Evolutionary conservation across 2,797 vertebrate genomes (phyloP).

Genomic region (Gadopsis marmoratus): DNA sequence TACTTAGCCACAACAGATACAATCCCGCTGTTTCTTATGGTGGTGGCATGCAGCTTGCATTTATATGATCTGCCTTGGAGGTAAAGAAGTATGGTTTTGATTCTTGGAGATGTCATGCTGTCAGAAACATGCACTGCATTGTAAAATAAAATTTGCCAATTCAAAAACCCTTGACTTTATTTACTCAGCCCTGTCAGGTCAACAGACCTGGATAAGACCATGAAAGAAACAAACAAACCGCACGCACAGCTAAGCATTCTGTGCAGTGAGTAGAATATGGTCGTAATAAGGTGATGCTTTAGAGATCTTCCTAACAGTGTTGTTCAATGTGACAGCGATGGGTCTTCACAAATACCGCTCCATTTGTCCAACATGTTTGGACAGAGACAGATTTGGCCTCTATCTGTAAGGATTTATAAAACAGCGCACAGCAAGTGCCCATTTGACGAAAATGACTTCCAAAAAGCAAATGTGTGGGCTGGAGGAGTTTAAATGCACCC

Average conservation of each 20-base stretch:
- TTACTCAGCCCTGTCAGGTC: constrained; percentile 57
- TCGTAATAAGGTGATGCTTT: constrained; percentile 37
- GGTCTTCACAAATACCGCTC: constrained; percentile 19
- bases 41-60: constrained; percentile 38
- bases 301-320: constrained; percentile 23
- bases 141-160: constrained; percentile 66
- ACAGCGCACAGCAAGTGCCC: too few relatives aligned
- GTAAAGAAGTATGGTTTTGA: constrained; percentile 48
- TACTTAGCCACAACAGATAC: constrained; percentile 35
- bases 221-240: constrained; percentile 51
- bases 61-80: constrained; percentile 37
- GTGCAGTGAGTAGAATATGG: constrained; percentile 37
- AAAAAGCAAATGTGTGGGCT: too few relatives aligned
- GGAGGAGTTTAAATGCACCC: too few relatives aligned
- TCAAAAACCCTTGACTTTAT: constrained; percentile 74
- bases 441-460: too few relatives aligned
- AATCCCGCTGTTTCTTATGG: constrained; percentile 27
- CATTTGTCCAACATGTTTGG: constrained; percentile 39
- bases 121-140: constrained; percentile 51
- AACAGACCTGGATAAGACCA: constrained; percentile 63
- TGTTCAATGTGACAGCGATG: constrained; percentile 22
- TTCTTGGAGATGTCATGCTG: constrained; percentile 47
- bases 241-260: constrained; percentile 31
- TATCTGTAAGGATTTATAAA: constrained; percentile 60
- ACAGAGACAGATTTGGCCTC: constrained; percentile 29